These are phyloP conservation scores for Entomobrya proxima DNA, from an alignment of 2,888 invertebrate species.

Conservation along the genomic window DNA sequence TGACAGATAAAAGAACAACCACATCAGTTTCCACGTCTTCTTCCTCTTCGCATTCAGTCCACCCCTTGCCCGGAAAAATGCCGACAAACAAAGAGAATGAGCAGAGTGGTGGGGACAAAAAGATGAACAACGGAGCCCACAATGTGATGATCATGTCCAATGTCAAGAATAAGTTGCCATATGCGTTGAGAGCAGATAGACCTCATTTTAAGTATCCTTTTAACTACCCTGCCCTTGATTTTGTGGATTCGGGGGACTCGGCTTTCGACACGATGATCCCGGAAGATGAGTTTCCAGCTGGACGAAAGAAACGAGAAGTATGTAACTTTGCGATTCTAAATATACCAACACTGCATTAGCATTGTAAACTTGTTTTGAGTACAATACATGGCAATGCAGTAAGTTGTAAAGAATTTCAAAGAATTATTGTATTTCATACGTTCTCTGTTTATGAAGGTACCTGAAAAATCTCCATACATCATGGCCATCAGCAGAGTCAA, in stretches of 20 bases:
- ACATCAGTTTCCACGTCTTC: neutral
- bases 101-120: neutral
- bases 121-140: neutral
- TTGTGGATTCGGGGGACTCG: conserved; percentile 39
- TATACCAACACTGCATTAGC: neutral
- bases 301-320: conserved; percentile 56
- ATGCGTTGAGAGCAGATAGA: conserved; percentile 64
- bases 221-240: conserved; percentile 31
- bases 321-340: no score
- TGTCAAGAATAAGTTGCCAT: conserved; percentile 66
- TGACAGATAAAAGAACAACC: neutral
- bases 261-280: conserved; percentile 33
- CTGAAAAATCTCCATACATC: conserved; percentile 53
- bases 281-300: conserved; percentile 33
- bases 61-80: neutral
- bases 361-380: neutral
- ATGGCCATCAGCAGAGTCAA: conserved; percentile 56
- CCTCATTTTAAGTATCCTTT: conserved; percentile 66
- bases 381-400: neutral
- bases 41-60: neutral
- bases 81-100: conserved; percentile 10
- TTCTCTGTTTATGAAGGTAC: conserved; percentile 31
- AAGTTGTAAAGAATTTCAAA: neutral
- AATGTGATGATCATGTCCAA: conserved; percentile 12
- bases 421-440: neutral